These are phyloP conservation scores for Cosmia pyralina DNA, from an alignment of 2,888 invertebrate genomes.

Conservation along the genomic window DNA sequence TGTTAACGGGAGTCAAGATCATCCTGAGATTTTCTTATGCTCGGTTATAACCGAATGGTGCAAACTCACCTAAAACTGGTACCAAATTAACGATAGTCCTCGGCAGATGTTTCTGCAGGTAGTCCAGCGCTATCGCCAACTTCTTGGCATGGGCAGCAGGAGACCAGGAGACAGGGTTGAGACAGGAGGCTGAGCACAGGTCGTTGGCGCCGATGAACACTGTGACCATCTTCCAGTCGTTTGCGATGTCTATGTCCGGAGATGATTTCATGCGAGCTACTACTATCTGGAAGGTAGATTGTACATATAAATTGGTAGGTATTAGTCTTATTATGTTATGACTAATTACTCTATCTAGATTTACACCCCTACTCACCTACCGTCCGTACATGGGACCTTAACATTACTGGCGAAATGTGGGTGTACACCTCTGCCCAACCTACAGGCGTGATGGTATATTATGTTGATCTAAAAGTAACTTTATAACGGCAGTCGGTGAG, in stretches of 20 bases:
- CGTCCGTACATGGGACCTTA: no score
- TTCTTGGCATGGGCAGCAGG: slow-evolving; percentile 91
- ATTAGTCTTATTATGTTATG: not conserved
- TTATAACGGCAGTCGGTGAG: no score
- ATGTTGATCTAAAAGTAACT: no score
- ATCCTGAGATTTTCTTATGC: no score
- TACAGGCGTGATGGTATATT: no score
- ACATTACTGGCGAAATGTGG: no score
- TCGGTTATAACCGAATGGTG: not conserved
- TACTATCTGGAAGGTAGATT: slow-evolving; percentile 84
- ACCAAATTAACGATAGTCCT: slow-evolving; percentile 93
- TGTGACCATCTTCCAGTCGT: slow-evolving; percentile 94
- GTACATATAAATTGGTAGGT: not conserved
- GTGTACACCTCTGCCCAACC: no score
- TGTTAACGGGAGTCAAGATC: no score
- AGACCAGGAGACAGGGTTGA: slow-evolving; percentile 90
- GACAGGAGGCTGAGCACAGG: slow-evolving; percentile 93
- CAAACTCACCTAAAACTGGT: slow-evolving; percentile 91
- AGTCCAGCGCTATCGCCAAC: slow-evolving; percentile 92
- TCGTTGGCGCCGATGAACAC: slow-evolving; percentile 94
- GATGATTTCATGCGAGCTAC: slow-evolving; percentile 92
- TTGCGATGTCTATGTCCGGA: slow-evolving; percentile 89
- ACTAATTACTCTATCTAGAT: no score
- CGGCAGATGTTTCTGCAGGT: slow-evolving; percentile 91
- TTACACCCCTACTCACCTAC: no score